Conservation (phyloP, 2,888 invertebrate species). For the Sceliomorpha sp. region DNA sequence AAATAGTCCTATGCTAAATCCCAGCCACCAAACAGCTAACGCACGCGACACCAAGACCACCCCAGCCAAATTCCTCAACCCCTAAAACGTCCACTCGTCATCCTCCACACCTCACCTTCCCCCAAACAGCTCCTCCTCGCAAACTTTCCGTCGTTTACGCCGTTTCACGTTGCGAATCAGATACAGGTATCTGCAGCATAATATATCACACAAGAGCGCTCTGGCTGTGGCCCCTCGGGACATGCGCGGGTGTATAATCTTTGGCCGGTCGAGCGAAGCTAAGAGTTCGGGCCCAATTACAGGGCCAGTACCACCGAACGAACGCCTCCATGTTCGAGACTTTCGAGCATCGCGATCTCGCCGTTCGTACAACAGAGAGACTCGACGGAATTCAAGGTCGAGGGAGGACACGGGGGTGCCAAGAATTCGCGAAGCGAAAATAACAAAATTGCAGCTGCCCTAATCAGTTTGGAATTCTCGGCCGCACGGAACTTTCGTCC, state of each 20-base stretch:
- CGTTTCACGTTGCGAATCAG: slow-evolving; percentile 78
- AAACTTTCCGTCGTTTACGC: slow-evolving; percentile 76
- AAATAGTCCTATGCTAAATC: too few relatives aligned
- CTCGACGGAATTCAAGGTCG: slow-evolving; percentile 57
- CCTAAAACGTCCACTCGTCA: too few relatives aligned
- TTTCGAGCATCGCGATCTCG: slow-evolving; percentile 70
- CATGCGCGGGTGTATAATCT: slow-evolving; percentile 81
- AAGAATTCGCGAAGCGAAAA: slow-evolving; percentile 38
- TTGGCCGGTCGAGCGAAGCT: slow-evolving; percentile 75
- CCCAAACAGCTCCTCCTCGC: too few relatives aligned
- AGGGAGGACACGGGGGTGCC: slow-evolving; percentile 5
- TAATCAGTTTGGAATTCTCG: neutral
- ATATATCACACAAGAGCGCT: slow-evolving; percentile 78
- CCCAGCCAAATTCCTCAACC: too few relatives aligned
- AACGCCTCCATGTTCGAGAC: slow-evolving; percentile 73
- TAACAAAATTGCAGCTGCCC: neutral
- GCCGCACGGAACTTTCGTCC: too few relatives aligned
- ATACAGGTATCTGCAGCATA: slow-evolving; percentile 77
- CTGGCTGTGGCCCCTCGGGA: slow-evolving; percentile 76
- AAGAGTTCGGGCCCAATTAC: slow-evolving; percentile 80
- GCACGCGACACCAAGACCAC: too few relatives aligned
- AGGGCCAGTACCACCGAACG: slow-evolving; percentile 78
- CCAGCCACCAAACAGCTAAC: too few relatives aligned
- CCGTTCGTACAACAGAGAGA: slow-evolving; percentile 53
- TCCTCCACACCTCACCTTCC: too few relatives aligned